Conservation (phyloP, 2,797 vertebrate species). For the Brachyrhaphis roseni region DNA sequence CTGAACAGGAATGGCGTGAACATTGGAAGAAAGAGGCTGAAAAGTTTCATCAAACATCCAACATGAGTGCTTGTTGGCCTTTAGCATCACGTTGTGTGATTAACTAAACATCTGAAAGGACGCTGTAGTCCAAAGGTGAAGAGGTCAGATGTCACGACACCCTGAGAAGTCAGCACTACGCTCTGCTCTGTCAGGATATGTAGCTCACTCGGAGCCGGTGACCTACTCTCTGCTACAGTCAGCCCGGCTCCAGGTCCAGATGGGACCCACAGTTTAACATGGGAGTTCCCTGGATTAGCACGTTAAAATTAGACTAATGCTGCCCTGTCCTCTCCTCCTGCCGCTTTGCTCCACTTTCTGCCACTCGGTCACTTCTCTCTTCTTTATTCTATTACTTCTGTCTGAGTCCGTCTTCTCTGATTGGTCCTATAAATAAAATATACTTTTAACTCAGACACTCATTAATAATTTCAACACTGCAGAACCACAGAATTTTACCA, state of each 20-base stretch:
- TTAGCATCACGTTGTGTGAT: neutral
- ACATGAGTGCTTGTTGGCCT: neutral
- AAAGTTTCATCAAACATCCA: neutral
- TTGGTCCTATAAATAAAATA: neutral
- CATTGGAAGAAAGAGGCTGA: neutral
- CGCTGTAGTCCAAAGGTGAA: neutral
- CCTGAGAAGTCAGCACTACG: neutral
- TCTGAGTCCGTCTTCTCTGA: neutral
- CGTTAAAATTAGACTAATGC: slow-evolving; percentile 51
- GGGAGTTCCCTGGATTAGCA: slow-evolving; percentile 67
- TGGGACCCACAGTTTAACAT: slow-evolving; percentile 52
- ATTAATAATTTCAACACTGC: neutral
- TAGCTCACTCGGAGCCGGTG: slow-evolving; percentile 15
- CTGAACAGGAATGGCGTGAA: neutral
- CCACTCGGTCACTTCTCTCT: neutral
- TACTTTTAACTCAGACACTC: neutral
- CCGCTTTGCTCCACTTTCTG: slow-evolving; percentile 1
- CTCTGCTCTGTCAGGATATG: neutral
- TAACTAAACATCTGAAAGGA: neutral
- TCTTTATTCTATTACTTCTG: neutral
- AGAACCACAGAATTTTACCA: too few relatives aligned
- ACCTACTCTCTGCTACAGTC: slow-evolving; percentile 31
- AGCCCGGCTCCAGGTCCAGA: slow-evolving; percentile 47
- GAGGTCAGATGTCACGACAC: slow-evolving; percentile 26
- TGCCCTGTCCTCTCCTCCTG: slow-evolving; percentile 12